Percentiles rank a stretch among this genome's conserved stretches.
Evolutionary conservation across 2,113 vertebrate genomes (phyloP).

Genomic region (Cavia porcellus): DNA sequence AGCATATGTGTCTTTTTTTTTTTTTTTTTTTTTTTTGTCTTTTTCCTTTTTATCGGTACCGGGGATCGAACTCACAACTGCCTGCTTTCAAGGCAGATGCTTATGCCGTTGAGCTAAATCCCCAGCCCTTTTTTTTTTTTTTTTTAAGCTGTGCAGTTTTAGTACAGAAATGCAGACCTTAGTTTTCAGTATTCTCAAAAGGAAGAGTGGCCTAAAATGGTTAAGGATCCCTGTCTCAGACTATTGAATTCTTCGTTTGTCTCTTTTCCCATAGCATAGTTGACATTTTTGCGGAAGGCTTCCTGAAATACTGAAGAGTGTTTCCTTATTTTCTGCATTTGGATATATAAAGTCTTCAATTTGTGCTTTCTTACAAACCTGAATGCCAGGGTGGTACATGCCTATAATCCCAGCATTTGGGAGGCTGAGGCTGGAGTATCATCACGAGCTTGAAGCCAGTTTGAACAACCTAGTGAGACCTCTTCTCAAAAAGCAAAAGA

Average conservation of each 20-base stretch:
- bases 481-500: background rate
- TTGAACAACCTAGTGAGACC: background rate
- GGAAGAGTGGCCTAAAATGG: background rate
- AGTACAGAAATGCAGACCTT: background rate
- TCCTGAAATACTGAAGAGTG: background rate
- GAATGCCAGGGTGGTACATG: background rate
- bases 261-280: background rate
- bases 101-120: no score
- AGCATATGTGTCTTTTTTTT: background rate
- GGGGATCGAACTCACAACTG: no score
- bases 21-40: background rate
- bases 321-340: background rate
- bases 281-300: background rate
- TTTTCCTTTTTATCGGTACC: no score
- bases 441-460: background rate
- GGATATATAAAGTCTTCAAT: background rate
- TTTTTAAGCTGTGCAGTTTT: background rate
- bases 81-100: no score
- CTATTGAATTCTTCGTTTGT: background rate
- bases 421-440: background rate
- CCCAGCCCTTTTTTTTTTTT: no score
- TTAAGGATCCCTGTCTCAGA: background rate
- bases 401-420: background rate
- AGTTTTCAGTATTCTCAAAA: slow-evolving; percentile 51
- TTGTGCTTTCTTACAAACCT: slow-evolving; percentile 21